These are phyloP conservation scores for Melospiza georgiana DNA, from an alignment of 2,113 vertebrate genomes.

Conservation along the genomic window DNA sequence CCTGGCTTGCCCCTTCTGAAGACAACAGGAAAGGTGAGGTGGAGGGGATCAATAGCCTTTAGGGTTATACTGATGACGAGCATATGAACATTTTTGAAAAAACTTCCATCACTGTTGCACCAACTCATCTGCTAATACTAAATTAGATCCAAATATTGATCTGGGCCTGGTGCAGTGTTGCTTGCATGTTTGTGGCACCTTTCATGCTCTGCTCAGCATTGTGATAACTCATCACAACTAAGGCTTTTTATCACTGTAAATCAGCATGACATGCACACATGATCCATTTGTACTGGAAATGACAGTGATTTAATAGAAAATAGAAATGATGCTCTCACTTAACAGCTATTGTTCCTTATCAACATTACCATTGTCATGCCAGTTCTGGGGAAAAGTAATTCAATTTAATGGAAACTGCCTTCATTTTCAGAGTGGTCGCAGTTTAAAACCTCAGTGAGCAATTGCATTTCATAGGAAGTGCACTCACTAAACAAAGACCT, in stretches of 20 bases:
- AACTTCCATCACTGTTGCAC: not conserved
- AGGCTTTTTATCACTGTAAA: not conserved
- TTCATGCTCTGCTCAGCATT: not conserved
- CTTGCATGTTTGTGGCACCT: not conserved
- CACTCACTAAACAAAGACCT: not conserved
- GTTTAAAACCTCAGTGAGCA: conserved; percentile 35
- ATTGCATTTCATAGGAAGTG: conserved; percentile 2
- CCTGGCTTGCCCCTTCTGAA: not conserved
- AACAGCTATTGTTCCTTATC: not conserved
- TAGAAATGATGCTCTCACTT: not conserved
- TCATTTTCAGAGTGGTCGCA: not conserved
- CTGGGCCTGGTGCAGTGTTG: not conserved
- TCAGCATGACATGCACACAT: not conserved
- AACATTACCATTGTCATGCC: not conserved
- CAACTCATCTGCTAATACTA: not conserved
- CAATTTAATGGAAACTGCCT: conserved; percentile 12
- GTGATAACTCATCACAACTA: not conserved
- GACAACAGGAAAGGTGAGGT: rapidly evolving
- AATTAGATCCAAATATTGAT: not conserved
- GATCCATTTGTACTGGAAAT: conserved; percentile 3
- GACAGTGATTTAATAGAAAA: conserved; percentile 6
- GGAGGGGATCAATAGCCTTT: not conserved
- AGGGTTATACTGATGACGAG: not conserved
- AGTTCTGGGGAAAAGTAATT: not conserved
- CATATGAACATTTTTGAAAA: not conserved